Evolutionary conservation across 92 coral and sea anemone species (phyloP), one percentile per base, ranked within the genome.

Genomic region (Galaxea fascicularis): DNA sequence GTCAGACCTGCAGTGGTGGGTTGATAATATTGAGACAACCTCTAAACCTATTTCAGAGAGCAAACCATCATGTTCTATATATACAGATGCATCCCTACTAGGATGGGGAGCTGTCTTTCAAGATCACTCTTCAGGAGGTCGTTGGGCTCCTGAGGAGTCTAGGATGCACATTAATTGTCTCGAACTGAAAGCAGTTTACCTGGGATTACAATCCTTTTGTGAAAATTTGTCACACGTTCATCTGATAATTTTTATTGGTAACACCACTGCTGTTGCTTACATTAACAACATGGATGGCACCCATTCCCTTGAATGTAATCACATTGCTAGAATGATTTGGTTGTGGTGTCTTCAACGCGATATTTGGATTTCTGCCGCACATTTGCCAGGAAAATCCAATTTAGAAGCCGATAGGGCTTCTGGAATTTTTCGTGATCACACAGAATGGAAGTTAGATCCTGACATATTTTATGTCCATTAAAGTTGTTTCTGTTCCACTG

Each of bases 241-340:
- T 65, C 15, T 85, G 30, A 71, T 69, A 66, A 56, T 85, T 26
- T 35, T 71, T 64, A 28, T 44, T 49, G 89, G 87, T 45, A 82
- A 87, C 84, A 90, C 86, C 67, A 81, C 91, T 22, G 91, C 91
- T 44, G n/a, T n/a, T n/a, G n/a, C n/a, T n/a, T n/a, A n/a, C n/a
- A n/a, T n/a, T n/a, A n/a, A n/a, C n/a, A n/a, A 90, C 29, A 89
- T 89, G 93, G 90, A 90, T n/a, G 81, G 90, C 39, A 85, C 74
- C 74, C 90, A 89, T 67, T 89, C 93, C 4, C 78, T 22, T 10
- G 59, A 39, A 14, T 65, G 86, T 41, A 89, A 89, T 70, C 53
- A 18, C 26, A 39, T 85, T 27, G 90, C 65, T 5, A 78, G 85
- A 64, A 30, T 26, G 1, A 79, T 89, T 60, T 89, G 93, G 93